These are phyloP conservation scores for Chelonus formosanus DNA, from an alignment of 2,888 invertebrate genomes.

Conservation along the genomic window DNA sequence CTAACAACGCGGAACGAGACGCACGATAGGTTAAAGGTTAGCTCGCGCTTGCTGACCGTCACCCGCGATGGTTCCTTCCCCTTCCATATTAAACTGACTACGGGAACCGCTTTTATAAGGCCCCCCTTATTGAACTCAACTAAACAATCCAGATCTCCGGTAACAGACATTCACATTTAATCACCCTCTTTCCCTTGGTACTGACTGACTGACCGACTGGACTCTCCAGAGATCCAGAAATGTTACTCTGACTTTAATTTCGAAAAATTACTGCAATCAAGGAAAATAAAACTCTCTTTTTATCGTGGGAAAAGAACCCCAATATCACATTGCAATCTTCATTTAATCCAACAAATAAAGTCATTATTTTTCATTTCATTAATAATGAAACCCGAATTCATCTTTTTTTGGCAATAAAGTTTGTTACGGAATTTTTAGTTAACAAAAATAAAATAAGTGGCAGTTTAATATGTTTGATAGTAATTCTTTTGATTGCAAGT, in stretches of 20 bases:
- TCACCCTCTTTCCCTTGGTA: slow-evolving; percentile 41
- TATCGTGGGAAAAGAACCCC: slow-evolving; percentile 11
- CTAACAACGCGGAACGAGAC: slow-evolving; percentile 44
- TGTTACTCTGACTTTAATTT: slow-evolving; percentile 7
- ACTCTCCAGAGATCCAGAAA: slow-evolving; percentile 10
- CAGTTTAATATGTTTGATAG: too few species aligned
- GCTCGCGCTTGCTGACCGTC: slow-evolving; percentile 65
- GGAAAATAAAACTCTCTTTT: slow-evolving; percentile 3
- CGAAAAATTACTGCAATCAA: slow-evolving; percentile 29
- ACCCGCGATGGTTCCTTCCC: slow-evolving; percentile 60
- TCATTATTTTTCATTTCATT: neutral
- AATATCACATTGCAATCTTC: too few species aligned
- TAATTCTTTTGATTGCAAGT: too few species aligned
- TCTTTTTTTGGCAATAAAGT: too few species aligned
- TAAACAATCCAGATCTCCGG: slow-evolving; percentile 8
- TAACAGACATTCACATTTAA: slow-evolving; percentile 46
- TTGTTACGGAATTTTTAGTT: too few species aligned
- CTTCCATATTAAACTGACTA: slow-evolving; percentile 33
- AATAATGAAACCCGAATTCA: neutral
- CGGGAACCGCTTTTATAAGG: slow-evolving; percentile 34
- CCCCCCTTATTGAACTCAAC: slow-evolving; percentile 22
- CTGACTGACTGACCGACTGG: slow-evolving; percentile 44
- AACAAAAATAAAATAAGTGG: too few species aligned
- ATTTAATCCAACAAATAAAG: too few species aligned
- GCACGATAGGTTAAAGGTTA: slow-evolving; percentile 60